These are phyloP conservation scores for Tenebrosternarchus preto DNA, from an alignment of 2,113 vertebrate genomes.

Conservation along the genomic window DNA sequence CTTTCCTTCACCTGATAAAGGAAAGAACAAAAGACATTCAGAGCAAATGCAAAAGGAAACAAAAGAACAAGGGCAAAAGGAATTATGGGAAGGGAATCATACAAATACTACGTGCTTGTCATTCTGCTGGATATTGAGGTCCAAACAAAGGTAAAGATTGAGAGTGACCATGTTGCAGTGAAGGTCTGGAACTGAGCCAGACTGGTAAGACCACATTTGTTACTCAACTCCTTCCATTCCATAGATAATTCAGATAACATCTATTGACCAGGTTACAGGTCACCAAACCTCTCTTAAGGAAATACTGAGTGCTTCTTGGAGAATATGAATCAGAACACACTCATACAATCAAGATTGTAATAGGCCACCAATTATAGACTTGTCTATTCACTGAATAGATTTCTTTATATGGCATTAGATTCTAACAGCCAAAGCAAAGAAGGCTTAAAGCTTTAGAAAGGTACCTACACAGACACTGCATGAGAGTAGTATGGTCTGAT, in stretches of 20 bases:
- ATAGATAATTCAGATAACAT: constrained; percentile 6
- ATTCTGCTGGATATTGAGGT: not conserved
- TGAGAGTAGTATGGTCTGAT: not conserved
- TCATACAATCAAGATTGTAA: not conserved
- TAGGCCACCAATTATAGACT: not conserved
- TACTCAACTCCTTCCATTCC: constrained; percentile 28
- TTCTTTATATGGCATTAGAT: not conserved
- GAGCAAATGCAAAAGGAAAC: no score
- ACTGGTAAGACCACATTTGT: constrained; percentile 39
- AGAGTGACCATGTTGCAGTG: not conserved
- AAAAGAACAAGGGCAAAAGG: no score
- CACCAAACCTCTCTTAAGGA: not conserved
- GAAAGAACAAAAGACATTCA: no score
- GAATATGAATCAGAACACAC: not conserved
- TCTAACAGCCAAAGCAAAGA: not conserved
- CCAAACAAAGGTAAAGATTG: not conserved
- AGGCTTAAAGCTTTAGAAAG: not conserved
- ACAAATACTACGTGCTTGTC: no score
- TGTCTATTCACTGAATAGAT: no score
- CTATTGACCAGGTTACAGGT: not conserved
- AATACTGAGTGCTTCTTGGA: not conserved
- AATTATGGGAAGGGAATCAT: no score
- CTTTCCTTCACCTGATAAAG: no score
- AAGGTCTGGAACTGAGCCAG: not conserved
- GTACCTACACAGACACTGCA: not conserved